Percentiles rank a stretch among this genome's conserved stretches.
Conservation (phyloP, 2,888 invertebrate species). For the Seladonia tumulorum region DNA sequence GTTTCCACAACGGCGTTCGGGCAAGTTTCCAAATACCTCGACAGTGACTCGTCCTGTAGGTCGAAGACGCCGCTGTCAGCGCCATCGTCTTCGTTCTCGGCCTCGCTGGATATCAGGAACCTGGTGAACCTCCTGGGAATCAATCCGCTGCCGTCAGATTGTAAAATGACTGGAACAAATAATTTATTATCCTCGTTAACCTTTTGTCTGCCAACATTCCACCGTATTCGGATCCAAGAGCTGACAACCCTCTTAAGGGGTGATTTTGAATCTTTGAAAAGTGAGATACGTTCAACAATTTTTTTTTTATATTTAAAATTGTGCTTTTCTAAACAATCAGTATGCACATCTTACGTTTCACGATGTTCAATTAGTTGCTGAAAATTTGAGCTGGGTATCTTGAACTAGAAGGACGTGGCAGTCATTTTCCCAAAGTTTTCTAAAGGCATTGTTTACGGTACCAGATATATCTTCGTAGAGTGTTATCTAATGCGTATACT, state of each 20-base stretch:
- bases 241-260: too few species aligned
- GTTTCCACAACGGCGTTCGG: slow-evolving; percentile 93
- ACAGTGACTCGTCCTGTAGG: slow-evolving; percentile 85
- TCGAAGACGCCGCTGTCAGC: slow-evolving; percentile 79
- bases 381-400: too few species aligned
- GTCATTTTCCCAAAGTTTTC: too few species aligned
- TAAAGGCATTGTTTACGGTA: too few species aligned
- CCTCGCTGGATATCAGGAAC: slow-evolving; percentile 91
- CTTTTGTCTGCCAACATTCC: neutral
- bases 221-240: neutral
- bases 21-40: slow-evolving; percentile 92
- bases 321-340: too few species aligned
- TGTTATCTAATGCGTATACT: neutral
- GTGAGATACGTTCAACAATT: too few species aligned
- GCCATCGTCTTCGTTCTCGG: slow-evolving; percentile 85
- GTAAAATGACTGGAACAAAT: slow-evolving; percentile 87
- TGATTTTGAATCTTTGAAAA: too few species aligned
- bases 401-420: too few species aligned
- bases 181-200: neutral
- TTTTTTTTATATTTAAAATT: too few species aligned
- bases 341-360: too few species aligned
- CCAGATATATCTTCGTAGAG: neutral
- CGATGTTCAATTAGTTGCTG: too few species aligned
- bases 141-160: slow-evolving; percentile 87
- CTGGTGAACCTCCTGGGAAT: slow-evolving; percentile 90